Base-by-base conservation (phyloP, 2,888 invertebrate species). In the Mythimna loreyi region DNA sequence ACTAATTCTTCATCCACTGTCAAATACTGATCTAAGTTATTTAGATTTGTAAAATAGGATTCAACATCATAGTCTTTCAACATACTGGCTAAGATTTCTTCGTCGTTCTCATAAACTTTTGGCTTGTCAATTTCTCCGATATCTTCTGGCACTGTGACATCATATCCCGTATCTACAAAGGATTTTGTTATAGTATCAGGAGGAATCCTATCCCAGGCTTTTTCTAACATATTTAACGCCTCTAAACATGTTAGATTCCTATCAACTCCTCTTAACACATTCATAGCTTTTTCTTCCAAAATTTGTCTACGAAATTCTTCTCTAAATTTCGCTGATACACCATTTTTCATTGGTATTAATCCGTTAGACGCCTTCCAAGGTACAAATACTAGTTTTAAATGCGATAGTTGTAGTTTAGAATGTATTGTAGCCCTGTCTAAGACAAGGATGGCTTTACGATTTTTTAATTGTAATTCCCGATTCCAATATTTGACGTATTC, bases 401-500 rank as follows among this genome's bases (percentile, higher is more conserved):
- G 82, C 0, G 89, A 87, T 23, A 90, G 68, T 36, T 87, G 85
- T 2, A 90, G 49, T 72, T 91, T 91, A 1, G 90, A 85, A 76
- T 91, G 90, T 75, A 91, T 89, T 0, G 89, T 89, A 0, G 90
- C 91, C 21, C 91, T 63, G 62, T 91, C 91, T 47, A 91, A 63
- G 0, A 91, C 73, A 2, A 90, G 62, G 0, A 90, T 75, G 0
- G 87, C 90, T 75, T 82, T 89, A 13, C 82, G 77, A 59, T 89
- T 79, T 23, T 72, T 73, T 0, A 67, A n/a, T 55, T 86, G 72
- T 4, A 91, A 66, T 21, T 91, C 87, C 2, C 75, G 75, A 19
- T 91, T 90, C 91, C 91, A 91, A 69, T 83, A 86, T 70, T 83
- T 88, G 0, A 90, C 89, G 21, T 89, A 90, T 28, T 89, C 87